Base-by-base conservation (phyloP, 2,797 vertebrate species). In the Aldrovandia affinis region DNA sequence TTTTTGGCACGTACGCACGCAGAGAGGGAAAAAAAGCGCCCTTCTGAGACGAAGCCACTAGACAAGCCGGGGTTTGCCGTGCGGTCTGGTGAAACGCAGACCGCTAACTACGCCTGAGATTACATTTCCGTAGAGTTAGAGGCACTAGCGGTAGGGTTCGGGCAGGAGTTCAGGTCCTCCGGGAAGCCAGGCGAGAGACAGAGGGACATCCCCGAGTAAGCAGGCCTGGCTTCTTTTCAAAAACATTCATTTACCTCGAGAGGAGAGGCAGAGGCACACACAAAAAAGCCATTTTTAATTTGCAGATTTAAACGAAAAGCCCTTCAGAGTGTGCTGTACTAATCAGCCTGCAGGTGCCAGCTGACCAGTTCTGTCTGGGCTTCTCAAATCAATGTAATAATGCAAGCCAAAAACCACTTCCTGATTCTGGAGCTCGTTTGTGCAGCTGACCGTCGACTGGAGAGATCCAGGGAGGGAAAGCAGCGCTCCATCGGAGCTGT, bases 281-380 rank as follows among this genome's bases (percentile, higher is more conserved):
- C 85, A 85, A 79, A 88, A 87, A 91, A 90, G 81, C 83, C 80
- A 89, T 88, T 89, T 89, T 86, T 83, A 78, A 88, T 85, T 85
- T 86, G 88, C 88, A 55, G 18, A 81, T 92, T 86, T 89, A 87
- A 90, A 90, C 86, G 87, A 87, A 89, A 90, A 91, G 87, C 88
- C 88, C 85, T 65, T 1, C 82, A 63, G 83, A 87, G 88, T 86
- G 86, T 88, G 84, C 87, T 86, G 88, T 89, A 91, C 91, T 91
- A 90, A 88, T 87, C 87, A 81, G 79, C 83, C 86, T 90, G 90
- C 90, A 93, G 91, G 92, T 92, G 90, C 84, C 89, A 87, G 90
- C 89, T 84, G 81, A 86, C 84, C 80, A 55, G 80, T 83, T 78
- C 86, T 89, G 86, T 86, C 85, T 84, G 36, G 68, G 59, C 77